These are phyloP conservation scores for Drosophila suzukii DNA, from an alignment of 1,140 invertebrate species.

Conservation along the genomic window DNA sequence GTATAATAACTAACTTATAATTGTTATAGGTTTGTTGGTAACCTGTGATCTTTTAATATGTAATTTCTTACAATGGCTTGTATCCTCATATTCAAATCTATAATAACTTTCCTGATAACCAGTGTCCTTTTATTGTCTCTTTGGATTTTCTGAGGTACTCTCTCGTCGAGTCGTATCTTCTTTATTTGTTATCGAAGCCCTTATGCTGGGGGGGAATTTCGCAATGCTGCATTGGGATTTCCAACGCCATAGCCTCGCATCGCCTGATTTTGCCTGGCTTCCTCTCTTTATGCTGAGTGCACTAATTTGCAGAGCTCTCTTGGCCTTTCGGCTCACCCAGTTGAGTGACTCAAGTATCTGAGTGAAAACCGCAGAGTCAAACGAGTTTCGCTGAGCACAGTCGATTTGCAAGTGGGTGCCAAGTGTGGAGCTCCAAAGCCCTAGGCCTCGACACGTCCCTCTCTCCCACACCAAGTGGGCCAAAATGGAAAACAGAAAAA, in stretches of 20 bases:
- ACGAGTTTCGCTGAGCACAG: constrained; percentile 40
- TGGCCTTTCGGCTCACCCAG: constrained; percentile 5
- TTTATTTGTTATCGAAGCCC: constrained; percentile 9
- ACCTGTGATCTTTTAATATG: no score
- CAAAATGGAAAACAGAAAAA: constrained; percentile 53
- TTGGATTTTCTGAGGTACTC: not conserved
- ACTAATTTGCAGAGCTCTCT: constrained; percentile 11
- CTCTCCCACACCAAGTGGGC: constrained; percentile 49
- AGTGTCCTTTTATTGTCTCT: not conserved
- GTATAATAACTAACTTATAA: no score
- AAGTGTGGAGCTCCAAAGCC: constrained; percentile 31
- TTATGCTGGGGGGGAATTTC: constrained; percentile 36
- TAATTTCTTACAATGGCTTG: no score
- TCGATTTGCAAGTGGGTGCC: constrained; percentile 49
- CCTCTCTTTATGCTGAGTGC: constrained; percentile 16
- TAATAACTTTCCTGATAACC: not conserved
- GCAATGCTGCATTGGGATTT: constrained; percentile 45
- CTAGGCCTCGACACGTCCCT: constrained; percentile 53
- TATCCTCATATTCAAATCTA: no score
- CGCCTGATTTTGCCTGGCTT: constrained; percentile 44
- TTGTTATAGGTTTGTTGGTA: no score
- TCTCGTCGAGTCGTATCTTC: not conserved
- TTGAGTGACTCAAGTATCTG: not conserved
- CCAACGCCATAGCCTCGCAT: constrained; percentile 36
- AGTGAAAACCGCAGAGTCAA: constrained; percentile 27